A percentile compares a stretch with the other conserved stretches of the same genome.
phyloP scores from a whole-genome alignment of 2,888 invertebrate species.

The Trichogramma dendrolimi region DNA sequence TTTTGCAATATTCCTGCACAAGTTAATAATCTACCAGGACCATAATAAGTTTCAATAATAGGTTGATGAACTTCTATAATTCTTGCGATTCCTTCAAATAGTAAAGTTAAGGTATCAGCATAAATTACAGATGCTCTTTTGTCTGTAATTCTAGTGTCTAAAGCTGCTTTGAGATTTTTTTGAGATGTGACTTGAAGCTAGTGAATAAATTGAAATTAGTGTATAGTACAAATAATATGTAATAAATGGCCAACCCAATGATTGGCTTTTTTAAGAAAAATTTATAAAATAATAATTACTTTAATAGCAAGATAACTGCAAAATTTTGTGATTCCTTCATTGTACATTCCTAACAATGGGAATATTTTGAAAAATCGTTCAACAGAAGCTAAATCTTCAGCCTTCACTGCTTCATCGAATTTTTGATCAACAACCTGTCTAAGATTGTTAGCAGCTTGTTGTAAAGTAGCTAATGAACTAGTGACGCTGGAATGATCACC shows the following conservation, averaged over 20 bases:
- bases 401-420: slow-evolving; percentile 87
- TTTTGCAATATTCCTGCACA: slow-evolving; percentile 71
- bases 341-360: slow-evolving; percentile 86
- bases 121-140: slow-evolving; percentile 73
- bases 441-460: slow-evolving; percentile 71
- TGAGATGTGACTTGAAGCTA: slow-evolving; percentile 65
- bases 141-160: slow-evolving; percentile 64
- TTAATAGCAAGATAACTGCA: slow-evolving; percentile 81
- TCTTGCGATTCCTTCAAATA: slow-evolving; percentile 82
- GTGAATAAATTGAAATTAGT: slow-evolving; percentile 23
- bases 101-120: slow-evolving; percentile 77
- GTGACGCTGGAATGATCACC: slow-evolving; percentile 67
- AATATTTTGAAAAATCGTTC: slow-evolving; percentile 96
- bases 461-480: slow-evolving; percentile 68
- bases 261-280: slow-evolving; percentile 8
- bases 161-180: slow-evolving; percentile 66
- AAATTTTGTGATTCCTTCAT: slow-evolving; percentile 83
- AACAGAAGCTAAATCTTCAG: slow-evolving; percentile 83
- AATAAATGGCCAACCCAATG: not conserved
- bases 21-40: slow-evolving; percentile 69
- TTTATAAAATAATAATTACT: slow-evolving; percentile 49
- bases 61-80: slow-evolving; percentile 85
- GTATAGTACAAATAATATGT: not conserved
- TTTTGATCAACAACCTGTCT: slow-evolving; percentile 68
- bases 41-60: slow-evolving; percentile 84